Percentiles rank a stretch among this genome's conserved stretches.
Evolutionary conservation across 2,113 vertebrate genomes (phyloP).

Genomic region (Sinocyclocheilus anophthalmus): DNA sequence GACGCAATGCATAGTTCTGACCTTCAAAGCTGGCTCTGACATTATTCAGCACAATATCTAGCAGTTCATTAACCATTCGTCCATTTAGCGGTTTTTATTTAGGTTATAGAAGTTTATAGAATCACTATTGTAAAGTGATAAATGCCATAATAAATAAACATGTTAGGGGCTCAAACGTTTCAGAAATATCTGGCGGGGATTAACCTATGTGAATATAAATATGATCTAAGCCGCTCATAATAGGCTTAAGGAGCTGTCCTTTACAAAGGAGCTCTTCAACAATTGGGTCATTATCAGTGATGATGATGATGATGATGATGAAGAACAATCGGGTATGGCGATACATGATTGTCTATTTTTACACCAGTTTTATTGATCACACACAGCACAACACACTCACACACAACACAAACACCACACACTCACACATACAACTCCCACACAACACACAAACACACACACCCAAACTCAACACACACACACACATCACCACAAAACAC

Average conservation of each 20-base stretch:
- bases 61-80: too few species aligned
- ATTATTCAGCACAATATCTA: too few species aligned
- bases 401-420: too few species aligned
- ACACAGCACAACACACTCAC: too few species aligned
- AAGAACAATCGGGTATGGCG: background rate
- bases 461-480: too few species aligned
- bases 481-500: too few species aligned
- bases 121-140: background rate
- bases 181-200: conserved; percentile 37
- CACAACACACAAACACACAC: too few species aligned
- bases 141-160: background rate
- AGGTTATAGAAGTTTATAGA: background rate
- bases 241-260: conserved; percentile 48
- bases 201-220: conserved; percentile 54
- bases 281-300: conserved; percentile 37
- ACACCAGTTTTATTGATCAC: background rate
- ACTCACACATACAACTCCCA: too few species aligned
- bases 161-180: background rate
- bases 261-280: conserved; percentile 34
- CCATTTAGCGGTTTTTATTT: background rate
- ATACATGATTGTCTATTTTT: background rate
- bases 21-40: background rate
- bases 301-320: background rate
- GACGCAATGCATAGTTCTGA: background rate
- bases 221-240: conserved; percentile 49